Evolutionary conservation across 2,888 invertebrate genomes (phyloP).

Genomic region (Heliconius aoede): DNA sequence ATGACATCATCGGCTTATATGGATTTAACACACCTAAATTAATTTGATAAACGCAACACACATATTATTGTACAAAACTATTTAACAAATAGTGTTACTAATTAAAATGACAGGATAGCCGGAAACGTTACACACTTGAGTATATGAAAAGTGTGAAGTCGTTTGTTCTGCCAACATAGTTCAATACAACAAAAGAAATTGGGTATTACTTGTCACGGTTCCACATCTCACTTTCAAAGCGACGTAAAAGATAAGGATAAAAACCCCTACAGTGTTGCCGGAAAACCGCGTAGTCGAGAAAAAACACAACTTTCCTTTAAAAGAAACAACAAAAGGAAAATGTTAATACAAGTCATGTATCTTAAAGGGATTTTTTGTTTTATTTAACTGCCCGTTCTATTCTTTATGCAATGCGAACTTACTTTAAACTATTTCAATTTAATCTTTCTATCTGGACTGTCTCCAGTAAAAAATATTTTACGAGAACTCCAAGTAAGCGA

Average conservation of each 20-base stretch:
- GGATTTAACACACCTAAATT: too few species aligned
- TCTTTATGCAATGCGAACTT: not conserved
- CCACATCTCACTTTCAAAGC: slow-evolving; percentile 41
- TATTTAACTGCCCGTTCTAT: not conserved
- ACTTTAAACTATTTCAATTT: not conserved
- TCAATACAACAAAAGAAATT: slow-evolving; percentile 46
- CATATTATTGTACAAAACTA: not conserved
- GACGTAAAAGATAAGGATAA: slow-evolving; percentile 37
- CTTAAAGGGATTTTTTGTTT: slow-evolving; percentile 14
- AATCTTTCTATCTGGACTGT: not conserved
- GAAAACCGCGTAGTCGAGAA: slow-evolving; percentile 15
- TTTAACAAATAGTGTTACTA: not conserved
- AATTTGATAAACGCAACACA: too few species aligned
- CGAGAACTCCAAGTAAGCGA: not conserved
- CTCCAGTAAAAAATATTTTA: not conserved
- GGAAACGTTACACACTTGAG: slow-evolving; percentile 31
- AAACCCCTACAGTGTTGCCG: slow-evolving; percentile 28
- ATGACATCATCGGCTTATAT: too few species aligned
- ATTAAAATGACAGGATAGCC: slow-evolving; percentile 34
- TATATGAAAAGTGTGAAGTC: slow-evolving; percentile 38
- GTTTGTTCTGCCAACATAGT: slow-evolving; percentile 43
- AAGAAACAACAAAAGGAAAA: slow-evolving; percentile 18
- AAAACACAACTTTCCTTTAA: slow-evolving; percentile 15
- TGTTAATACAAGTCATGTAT: slow-evolving; percentile 18
- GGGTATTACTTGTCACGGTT: slow-evolving; percentile 43